Evolutionary conservation across 2,113 vertebrate species (phyloP).

Genomic region (Bolborhynchus lineola): DNA sequence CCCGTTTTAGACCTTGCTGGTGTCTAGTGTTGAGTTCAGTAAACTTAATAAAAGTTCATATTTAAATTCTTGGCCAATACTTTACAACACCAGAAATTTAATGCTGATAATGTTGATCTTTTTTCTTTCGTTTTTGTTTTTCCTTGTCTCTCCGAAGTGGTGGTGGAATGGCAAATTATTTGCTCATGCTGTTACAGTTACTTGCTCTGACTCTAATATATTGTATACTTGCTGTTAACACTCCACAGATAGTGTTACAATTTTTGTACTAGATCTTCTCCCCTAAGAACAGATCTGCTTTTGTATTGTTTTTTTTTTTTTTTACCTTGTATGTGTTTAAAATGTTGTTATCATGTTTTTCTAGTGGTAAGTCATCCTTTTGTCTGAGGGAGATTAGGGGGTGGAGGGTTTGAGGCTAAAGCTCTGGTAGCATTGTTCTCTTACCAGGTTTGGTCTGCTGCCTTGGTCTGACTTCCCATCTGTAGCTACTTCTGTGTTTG

Average conservation of each 20-base stretch:
- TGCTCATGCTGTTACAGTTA: not conserved
- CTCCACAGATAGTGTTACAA: not conserved
- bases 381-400: not conserved
- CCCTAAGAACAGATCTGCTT: not conserved
- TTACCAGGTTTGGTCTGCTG: not conserved
- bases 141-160: not conserved
- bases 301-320: not conserved
- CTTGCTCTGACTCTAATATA: not conserved
- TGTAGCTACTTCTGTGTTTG: not conserved
- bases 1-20: not conserved
- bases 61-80: not conserved
- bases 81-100: not conserved
- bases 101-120: not conserved
- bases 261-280: not conserved
- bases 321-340: not conserved
- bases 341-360: not conserved
- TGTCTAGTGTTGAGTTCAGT: not conserved
- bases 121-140: not conserved
- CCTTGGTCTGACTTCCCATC: not conserved
- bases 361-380: not conserved
- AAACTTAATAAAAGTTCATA: not conserved
- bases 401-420: not conserved
- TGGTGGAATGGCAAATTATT: not conserved
- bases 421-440: fast-evolving
- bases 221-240: not conserved